Conservation (phyloP, 2,113 vertebrate genomes). For the Labeo catla region DNA sequence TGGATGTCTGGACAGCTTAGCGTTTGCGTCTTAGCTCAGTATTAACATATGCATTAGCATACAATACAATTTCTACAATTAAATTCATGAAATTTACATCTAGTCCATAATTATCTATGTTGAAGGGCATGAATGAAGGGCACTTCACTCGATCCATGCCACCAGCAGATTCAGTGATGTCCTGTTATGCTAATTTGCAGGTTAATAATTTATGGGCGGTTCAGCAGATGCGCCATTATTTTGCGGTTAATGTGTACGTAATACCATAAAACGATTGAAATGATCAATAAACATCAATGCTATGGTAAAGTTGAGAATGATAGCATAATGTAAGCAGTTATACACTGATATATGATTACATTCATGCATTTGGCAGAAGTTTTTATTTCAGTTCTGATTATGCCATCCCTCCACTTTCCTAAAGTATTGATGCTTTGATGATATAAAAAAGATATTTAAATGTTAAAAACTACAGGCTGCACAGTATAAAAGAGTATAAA, state of each 20-base stretch:
- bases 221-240: slow-evolving; percentile 24
- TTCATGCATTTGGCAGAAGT: background rate
- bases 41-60: slow-evolving; percentile 36
- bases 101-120: slow-evolving; percentile 49
- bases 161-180: slow-evolving; percentile 32
- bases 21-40: slow-evolving; percentile 15
- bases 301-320: background rate
- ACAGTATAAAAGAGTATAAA: background rate
- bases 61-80: slow-evolving; percentile 47
- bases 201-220: slow-evolving; percentile 52
- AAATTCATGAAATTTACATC: slow-evolving; percentile 54
- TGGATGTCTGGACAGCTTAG: background rate
- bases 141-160: slow-evolving; percentile 15
- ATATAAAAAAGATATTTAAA: background rate
- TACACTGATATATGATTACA: background rate
- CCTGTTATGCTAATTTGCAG: slow-evolving; percentile 48
- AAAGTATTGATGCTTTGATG: background rate
- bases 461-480: background rate
- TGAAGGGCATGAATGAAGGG: slow-evolving; percentile 50
- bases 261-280: background rate
- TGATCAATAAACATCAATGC: background rate
- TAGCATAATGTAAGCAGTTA: background rate
- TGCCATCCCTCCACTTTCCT: background rate
- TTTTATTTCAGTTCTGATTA: background rate
- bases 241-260: background rate